Percentiles rank a stretch among this genome's conserved stretches.
These are phyloP conservation scores for Macrotus californicus DNA, from an alignment of 2,113 vertebrate genomes.

Conservation along the genomic window DNA sequence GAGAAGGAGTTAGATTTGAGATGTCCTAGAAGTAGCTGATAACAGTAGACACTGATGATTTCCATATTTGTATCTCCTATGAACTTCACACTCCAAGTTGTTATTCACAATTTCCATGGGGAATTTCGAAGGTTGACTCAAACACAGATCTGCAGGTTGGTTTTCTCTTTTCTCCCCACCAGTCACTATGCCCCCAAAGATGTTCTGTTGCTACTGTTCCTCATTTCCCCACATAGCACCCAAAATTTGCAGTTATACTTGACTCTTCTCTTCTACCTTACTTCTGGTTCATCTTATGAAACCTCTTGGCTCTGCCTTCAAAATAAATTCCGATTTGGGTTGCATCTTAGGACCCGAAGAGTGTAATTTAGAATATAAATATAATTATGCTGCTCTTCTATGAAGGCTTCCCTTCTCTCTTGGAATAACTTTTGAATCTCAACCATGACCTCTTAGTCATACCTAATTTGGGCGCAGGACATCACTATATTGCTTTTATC, in stretches of 20 bases:
- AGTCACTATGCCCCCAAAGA: neutral
- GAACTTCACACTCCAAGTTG: neutral
- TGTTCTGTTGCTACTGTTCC: too few relatives aligned
- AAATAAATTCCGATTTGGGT: neutral
- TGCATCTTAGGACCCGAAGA: neutral
- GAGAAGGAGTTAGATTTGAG: neutral
- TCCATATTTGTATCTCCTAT: neutral
- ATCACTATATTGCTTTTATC: neutral
- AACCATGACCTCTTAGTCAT: neutral
- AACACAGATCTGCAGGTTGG: neutral
- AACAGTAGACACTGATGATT: neutral
- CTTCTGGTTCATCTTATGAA: neutral
- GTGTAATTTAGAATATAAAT: neutral
- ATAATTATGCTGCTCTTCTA: neutral
- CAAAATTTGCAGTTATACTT: too few relatives aligned
- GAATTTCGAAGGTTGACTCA: neutral
- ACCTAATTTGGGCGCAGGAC: too few relatives aligned
- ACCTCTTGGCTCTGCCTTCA: neutral
- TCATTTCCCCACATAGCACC: accelerated
- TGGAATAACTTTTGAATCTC: neutral
- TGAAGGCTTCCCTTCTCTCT: neutral
- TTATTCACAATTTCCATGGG: neutral
- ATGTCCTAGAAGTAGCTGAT: neutral
- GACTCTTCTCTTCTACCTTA: neutral
- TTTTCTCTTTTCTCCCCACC: neutral